Conservation (phyloP, 2,113 vertebrate genomes). For the Sturnira hondurensis region DNA sequence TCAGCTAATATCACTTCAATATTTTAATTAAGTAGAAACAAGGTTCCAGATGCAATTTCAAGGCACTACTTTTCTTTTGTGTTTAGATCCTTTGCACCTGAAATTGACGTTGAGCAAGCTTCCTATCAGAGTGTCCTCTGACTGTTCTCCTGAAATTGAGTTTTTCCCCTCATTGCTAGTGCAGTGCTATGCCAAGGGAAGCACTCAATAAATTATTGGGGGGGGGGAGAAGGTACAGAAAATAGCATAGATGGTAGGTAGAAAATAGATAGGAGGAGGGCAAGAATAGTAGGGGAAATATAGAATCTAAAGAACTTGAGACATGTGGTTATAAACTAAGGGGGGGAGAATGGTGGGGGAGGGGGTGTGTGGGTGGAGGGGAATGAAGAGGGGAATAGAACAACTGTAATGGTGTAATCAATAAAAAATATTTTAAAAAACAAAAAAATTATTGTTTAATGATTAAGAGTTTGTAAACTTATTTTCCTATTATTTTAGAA, state of each 20-base stretch:
- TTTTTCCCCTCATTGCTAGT: not conserved
- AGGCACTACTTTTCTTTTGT: not conserved
- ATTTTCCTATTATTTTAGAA: not conserved
- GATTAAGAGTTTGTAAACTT: not conserved
- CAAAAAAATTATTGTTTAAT: conserved; percentile 38
- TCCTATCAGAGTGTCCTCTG: not conserved
- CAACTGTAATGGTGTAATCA: too few species aligned
- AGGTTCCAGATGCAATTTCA: not conserved
- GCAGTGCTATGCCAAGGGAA: not conserved
- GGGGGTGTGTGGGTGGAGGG: too few species aligned
- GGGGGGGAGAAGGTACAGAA: too few species aligned
- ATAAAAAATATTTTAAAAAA: too few species aligned
- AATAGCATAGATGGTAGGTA: too few species aligned
- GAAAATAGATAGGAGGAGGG: too few species aligned
- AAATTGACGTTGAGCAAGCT: not conserved
- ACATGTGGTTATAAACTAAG: too few species aligned
- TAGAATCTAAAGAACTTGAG: too few species aligned
- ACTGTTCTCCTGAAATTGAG: not conserved
- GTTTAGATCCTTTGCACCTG: not conserved
- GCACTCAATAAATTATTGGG: not conserved
- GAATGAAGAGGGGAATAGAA: too few species aligned
- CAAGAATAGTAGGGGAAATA: too few species aligned
- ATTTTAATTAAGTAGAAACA: conserved; percentile 21
- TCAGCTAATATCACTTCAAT: not conserved
- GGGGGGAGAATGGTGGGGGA: too few species aligned